Percentiles rank a stretch among this genome's conserved stretches.
Conservation (phyloP, 1,140 invertebrate species). For the Onthophagus taurus region DNA sequence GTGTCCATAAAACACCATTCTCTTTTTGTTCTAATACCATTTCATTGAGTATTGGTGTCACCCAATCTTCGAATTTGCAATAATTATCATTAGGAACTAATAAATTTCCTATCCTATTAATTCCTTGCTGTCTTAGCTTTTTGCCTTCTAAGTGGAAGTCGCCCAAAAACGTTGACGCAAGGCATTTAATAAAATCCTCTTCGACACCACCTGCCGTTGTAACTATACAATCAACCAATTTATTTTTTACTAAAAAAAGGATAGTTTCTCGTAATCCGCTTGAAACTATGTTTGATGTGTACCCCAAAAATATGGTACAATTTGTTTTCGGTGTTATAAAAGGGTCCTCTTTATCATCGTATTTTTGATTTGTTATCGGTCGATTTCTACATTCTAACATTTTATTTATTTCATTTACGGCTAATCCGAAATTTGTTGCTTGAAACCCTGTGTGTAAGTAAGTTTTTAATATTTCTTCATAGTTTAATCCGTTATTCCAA, state of each 20-base stretch:
- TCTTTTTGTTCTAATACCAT: constrained; percentile 84
- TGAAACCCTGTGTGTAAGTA: constrained; percentile 87
- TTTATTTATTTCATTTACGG: constrained; percentile 83
- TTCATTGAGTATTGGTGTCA: constrained; percentile 87
- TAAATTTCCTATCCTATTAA: constrained; percentile 97
- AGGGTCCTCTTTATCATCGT: constrained; percentile 62
- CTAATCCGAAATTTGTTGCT: constrained; percentile 88
- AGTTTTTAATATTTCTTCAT: constrained; percentile 70
- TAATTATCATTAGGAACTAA: constrained; percentile 98
- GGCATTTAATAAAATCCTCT: constrained; percentile 98
- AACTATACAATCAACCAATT: constrained; percentile 88
- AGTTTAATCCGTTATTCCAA: constrained; percentile 88
- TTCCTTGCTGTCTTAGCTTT: constrained; percentile 71
- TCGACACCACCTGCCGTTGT: constrained; percentile 97
- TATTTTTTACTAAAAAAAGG: constrained; percentile 81
- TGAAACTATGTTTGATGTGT: constrained; percentile 96
- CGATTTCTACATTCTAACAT: constrained; percentile 71
- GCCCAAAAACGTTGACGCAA: constrained; percentile 88
- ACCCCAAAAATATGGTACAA: constrained; percentile 96
- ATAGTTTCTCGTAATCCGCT: constrained; percentile 90
- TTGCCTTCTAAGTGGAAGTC: constrained; percentile 79
- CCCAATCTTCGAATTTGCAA: constrained; percentile 96
- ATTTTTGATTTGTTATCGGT: constrained; percentile 56
- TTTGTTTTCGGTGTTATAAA: constrained; percentile 68
- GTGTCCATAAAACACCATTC: constrained; percentile 77